phyloP scores from a whole-genome alignment of 53 echinoderm and acorn worm species.

The Henricia sp. region DNA sequence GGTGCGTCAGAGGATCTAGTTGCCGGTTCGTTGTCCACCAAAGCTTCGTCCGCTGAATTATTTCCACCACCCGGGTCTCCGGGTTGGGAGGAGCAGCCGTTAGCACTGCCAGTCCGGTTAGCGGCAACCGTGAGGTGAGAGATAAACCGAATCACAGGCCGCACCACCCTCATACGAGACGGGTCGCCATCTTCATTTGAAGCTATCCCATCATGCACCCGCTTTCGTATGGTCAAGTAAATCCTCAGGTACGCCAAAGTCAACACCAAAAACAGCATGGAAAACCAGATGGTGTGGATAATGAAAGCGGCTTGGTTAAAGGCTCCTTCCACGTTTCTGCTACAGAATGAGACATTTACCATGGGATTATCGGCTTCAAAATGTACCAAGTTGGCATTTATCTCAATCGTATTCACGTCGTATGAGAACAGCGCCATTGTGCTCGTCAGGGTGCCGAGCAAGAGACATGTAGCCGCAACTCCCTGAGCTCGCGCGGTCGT shows the following conservation, averaged over 20 bases:
- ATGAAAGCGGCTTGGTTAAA: constrained; percentile 16
- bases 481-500: background rate
- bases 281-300: constrained; percentile 30
- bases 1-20: background rate
- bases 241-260: constrained; percentile 29
- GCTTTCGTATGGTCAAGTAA: constrained; percentile 46
- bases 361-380: background rate
- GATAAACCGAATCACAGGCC: constrained; percentile 41
- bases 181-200: background rate
- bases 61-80: background rate
- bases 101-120: constrained; percentile 1
- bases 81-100: background rate
- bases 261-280: constrained; percentile 17
- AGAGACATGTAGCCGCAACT: background rate
- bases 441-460: constrained; percentile 10
- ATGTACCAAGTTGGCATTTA: background rate
- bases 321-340: background rate
- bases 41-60: background rate
- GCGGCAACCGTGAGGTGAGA: constrained; percentile 25
- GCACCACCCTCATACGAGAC: constrained; percentile 23
- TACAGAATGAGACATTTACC: background rate
- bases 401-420: background rate
- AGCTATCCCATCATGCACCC: background rate
- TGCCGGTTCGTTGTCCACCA: background rate
- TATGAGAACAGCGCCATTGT: constrained; percentile 7